These are phyloP conservation scores for Seriola rivoliana DNA, from an alignment of 2,113 vertebrate genomes.

Conservation along the genomic window DNA sequence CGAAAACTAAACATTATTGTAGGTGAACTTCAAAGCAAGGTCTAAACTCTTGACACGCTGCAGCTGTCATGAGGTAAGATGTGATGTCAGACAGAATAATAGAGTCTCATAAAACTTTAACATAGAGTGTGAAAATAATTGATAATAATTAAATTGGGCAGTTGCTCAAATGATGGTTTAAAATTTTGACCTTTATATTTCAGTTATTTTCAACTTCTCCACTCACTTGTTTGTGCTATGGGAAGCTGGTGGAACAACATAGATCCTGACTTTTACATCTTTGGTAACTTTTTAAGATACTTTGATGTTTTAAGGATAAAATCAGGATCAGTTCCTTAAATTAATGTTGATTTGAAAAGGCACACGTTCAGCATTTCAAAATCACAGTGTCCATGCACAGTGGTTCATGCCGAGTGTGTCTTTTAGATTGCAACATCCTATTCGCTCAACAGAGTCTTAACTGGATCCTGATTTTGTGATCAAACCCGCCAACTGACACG, in stretches of 20 bases:
- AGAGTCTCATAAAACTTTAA: conserved; percentile 19
- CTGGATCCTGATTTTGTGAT: conserved; percentile 39
- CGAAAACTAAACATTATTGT: conserved; percentile 40
- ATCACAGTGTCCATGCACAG: neutral
- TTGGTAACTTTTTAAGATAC: conserved; percentile 9
- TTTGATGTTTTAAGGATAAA: conserved; percentile 23
- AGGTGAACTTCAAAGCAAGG: conserved; percentile 60
- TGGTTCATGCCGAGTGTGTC: neutral
- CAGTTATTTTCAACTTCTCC: neutral
- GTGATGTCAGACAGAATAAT: conserved; percentile 30
- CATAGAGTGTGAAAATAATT: neutral
- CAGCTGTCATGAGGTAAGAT: conserved; percentile 47
- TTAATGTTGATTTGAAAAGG: conserved; percentile 23
- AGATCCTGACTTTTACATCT: neutral
- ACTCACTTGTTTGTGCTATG: neutral
- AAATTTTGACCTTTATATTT: neutral
- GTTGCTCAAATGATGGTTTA: neutral
- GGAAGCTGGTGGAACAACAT: neutral
- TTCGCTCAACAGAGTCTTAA: conserved; percentile 12
- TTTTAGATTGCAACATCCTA: conserved; percentile 36
- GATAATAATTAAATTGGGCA: too few species aligned
- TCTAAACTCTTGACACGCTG: conserved; percentile 5
- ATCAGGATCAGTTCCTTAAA: conserved; percentile 4
- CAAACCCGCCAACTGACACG: conserved; percentile 18
- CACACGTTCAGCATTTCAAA: conserved; percentile 6